phyloP scores from a whole-genome alignment of 1,140 invertebrate species.

The Caenorhabditis inopinata region DNA sequence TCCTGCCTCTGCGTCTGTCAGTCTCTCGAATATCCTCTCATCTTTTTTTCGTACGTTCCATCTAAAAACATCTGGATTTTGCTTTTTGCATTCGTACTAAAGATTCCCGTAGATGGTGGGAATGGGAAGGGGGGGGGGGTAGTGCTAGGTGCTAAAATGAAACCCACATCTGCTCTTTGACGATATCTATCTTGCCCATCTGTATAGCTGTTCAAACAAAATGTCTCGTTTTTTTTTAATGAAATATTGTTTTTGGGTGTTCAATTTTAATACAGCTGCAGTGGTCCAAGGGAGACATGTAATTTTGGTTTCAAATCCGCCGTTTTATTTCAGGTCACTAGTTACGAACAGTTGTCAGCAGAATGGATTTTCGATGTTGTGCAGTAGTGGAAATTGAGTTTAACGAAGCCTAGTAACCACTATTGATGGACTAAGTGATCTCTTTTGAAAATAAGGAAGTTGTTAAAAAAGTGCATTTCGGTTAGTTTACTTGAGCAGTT shows the following conservation, averaged over 20 bases:
- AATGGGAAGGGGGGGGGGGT: no score
- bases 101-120: conserved; percentile 14
- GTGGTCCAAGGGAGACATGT: not conserved
- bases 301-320: not conserved
- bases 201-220: conserved; percentile 1
- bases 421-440: no score
- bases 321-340: not conserved
- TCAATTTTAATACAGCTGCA: not conserved
- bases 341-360: no score
- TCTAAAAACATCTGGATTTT: conserved; percentile 12
- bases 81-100: no score
- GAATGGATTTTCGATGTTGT: no score
- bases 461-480: not conserved
- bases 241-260: not conserved
- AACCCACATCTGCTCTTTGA: no score
- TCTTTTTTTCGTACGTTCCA: not conserved
- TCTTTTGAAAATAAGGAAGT: not conserved
- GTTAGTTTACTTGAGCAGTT: not conserved
- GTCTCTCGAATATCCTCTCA: no score
- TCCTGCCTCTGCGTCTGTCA: not conserved
- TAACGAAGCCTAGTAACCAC: no score
- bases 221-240: not conserved
- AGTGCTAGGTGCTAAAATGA: no score
- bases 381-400: no score
- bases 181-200: not conserved